Conservation (phyloP, 2,113 vertebrate species). For the Cromileptes altivelis region DNA sequence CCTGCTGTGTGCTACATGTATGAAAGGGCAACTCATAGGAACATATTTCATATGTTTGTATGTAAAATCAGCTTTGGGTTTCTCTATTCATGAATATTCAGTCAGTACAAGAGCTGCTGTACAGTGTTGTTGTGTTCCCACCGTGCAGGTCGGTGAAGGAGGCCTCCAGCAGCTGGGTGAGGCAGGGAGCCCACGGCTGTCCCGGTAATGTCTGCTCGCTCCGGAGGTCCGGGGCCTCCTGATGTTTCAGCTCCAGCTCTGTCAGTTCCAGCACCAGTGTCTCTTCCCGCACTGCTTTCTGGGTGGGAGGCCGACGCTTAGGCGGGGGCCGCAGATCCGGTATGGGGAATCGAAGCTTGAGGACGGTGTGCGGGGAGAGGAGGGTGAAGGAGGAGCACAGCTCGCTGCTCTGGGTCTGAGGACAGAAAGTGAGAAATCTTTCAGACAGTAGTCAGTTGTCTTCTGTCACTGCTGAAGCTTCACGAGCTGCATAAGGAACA, state of each 20-base stretch:
- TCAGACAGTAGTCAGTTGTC: not conserved
- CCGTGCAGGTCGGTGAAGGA: slow-evolving; percentile 91
- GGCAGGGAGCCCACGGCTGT: slow-evolving; percentile 66
- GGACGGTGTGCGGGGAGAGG: slow-evolving; percentile 84
- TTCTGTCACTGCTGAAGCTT: not conserved
- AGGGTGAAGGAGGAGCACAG: slow-evolving; percentile 84
- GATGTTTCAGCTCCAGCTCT: slow-evolving; percentile 86
- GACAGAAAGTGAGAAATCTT: not conserved
- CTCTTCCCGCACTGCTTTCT: slow-evolving; percentile 86
- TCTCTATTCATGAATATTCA: not conserved
- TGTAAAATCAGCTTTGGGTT: not conserved
- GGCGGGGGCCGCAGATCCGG: slow-evolving; percentile 88
- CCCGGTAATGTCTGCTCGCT: slow-evolving; percentile 58
- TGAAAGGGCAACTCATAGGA: no score
- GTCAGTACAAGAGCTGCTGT: not conserved
- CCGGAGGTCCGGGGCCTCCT: slow-evolving; percentile 82
- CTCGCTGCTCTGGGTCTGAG: slow-evolving; percentile 72
- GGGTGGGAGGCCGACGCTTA: slow-evolving; percentile 81
- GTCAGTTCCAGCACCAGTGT: slow-evolving; percentile 87
- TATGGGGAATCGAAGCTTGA: slow-evolving; percentile 90
- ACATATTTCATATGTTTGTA: no score
- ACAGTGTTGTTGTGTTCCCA: slow-evolving; percentile 57
- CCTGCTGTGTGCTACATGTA: no score
- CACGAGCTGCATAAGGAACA: no score
- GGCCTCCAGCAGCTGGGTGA: slow-evolving; percentile 85